These are phyloP conservation scores for Metridium senile DNA, from an alignment of 92 coral and sea anemone species.

Conservation along the genomic window DNA sequence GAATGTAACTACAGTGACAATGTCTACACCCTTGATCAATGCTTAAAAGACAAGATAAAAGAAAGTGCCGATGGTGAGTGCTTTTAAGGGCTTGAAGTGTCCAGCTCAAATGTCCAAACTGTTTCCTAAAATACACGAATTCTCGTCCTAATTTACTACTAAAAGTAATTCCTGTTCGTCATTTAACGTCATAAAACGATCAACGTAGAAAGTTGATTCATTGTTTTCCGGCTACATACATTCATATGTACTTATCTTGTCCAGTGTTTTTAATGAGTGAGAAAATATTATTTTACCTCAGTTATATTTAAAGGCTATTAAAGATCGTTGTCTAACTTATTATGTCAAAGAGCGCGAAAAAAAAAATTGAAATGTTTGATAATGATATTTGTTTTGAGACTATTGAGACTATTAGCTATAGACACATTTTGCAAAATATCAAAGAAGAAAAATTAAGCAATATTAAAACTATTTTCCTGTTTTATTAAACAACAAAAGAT, in stretches of 20 bases:
- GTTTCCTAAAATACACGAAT: conserved; percentile 12
- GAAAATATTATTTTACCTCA: too few species aligned
- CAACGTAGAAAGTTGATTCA: not conserved
- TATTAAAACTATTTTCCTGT: too few species aligned
- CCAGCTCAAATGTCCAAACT: conserved; percentile 4
- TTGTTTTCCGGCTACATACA: not conserved
- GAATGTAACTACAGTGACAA: not conserved
- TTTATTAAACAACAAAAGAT: too few species aligned
- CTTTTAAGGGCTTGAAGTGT: conserved; percentile 8
- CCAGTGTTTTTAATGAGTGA: not conserved
- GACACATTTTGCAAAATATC: not conserved
- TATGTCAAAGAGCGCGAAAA: not conserved
- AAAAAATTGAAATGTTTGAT: not conserved
- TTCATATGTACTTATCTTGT: not conserved
- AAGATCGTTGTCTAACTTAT: too few species aligned
- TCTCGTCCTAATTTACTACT: not conserved
- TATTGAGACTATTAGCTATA: not conserved
- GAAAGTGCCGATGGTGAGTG: conserved; percentile 5
- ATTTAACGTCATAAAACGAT: not conserved
- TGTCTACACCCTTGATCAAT: not conserved
- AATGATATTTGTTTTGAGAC: not conserved
- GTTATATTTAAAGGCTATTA: too few species aligned
- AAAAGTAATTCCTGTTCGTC: not conserved
- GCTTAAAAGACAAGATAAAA: conserved; percentile 2
- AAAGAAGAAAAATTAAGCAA: not conserved